Evolutionary conservation across 2,113 vertebrate species (phyloP).

Genomic region (Brienomyrus brachyistius): DNA sequence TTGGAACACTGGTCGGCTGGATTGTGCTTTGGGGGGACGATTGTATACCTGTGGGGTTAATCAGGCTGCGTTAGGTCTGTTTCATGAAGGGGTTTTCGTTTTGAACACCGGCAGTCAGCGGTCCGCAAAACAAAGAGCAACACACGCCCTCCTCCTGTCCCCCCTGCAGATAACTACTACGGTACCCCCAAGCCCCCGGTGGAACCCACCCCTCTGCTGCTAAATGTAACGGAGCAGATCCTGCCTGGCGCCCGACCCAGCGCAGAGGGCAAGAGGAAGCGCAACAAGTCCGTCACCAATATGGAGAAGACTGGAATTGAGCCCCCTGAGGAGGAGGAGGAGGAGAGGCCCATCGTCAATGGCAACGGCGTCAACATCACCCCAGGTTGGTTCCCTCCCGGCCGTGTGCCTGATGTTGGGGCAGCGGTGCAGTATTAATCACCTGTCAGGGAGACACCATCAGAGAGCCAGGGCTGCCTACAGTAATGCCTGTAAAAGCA

Average conservation of each 20-base stretch:
- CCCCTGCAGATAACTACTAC: slow-evolving; percentile 85
- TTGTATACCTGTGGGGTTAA: background rate
- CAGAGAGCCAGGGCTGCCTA: background rate
- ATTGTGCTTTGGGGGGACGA: background rate
- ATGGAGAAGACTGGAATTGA: slow-evolving; percentile 95
- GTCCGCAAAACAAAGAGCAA: background rate
- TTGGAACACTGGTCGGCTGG: background rate
- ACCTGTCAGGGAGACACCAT: background rate
- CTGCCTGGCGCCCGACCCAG: slow-evolving; percentile 87
- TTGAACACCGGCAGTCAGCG: background rate
- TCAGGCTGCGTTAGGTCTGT: background rate
- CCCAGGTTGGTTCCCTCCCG: slow-evolving; percentile 69
- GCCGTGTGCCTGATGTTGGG: slow-evolving; percentile 28
- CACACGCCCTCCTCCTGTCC: background rate
- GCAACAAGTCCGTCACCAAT: slow-evolving; percentile 97
- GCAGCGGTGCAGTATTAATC: slow-evolving; percentile 42
- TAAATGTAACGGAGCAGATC: slow-evolving; percentile 94
- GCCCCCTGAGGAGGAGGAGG: slow-evolving; percentile 86
- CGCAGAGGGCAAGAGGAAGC: slow-evolving; percentile 87
- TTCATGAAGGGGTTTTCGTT: background rate
- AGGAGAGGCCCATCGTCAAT: slow-evolving; percentile 85
- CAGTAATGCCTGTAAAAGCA: background rate
- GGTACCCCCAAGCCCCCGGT: slow-evolving; percentile 93
- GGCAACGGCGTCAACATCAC: slow-evolving; percentile 80
- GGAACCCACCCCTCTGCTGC: slow-evolving; percentile 80